Conservation (phyloP, 37 sponge, comb jelly and placozoan genomes). For the Cladorhizidae sp. region DNA sequence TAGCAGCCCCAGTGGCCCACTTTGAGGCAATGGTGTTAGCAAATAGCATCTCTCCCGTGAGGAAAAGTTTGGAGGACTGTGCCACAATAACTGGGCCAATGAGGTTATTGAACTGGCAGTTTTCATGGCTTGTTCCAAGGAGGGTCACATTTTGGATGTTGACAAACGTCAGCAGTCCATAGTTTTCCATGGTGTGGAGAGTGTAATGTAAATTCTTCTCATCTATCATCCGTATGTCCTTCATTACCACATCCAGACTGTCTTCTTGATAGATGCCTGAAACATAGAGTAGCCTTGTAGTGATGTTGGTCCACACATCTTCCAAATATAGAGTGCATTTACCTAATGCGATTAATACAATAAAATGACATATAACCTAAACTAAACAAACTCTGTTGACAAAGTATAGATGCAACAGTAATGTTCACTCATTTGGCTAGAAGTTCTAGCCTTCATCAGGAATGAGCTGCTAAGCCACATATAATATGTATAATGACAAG, state of each 20-base stretch:
- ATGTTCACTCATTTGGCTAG: too few relatives aligned
- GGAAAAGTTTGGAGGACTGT: neutral
- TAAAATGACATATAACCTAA: too few relatives aligned
- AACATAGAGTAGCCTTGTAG: slow-evolving; percentile 2
- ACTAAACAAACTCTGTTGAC: too few relatives aligned
- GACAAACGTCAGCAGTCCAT: slow-evolving; percentile 2
- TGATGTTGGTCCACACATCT: neutral
- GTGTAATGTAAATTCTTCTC: too few relatives aligned
- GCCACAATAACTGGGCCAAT: neutral
- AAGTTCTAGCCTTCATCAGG: too few relatives aligned
- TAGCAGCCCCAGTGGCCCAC: slow-evolving; percentile 26
- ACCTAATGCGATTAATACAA: too few relatives aligned
- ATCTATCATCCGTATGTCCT: neutral
- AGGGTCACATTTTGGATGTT: neutral
- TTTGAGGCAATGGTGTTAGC: neutral
- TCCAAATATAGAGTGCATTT: slow-evolving; percentile 3
- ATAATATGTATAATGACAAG: too few relatives aligned
- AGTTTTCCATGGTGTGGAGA: neutral
- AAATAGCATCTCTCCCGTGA: slow-evolving; percentile 17
- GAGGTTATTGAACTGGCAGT: neutral
- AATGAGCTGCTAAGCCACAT: too few relatives aligned
- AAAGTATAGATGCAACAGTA: too few relatives aligned
- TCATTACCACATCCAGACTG: neutral
- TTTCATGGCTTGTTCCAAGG: neutral
- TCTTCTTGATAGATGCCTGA: neutral